phyloP scores from a whole-genome alignment of 2,888 invertebrate species.

The Petrophora chlorosata region DNA sequence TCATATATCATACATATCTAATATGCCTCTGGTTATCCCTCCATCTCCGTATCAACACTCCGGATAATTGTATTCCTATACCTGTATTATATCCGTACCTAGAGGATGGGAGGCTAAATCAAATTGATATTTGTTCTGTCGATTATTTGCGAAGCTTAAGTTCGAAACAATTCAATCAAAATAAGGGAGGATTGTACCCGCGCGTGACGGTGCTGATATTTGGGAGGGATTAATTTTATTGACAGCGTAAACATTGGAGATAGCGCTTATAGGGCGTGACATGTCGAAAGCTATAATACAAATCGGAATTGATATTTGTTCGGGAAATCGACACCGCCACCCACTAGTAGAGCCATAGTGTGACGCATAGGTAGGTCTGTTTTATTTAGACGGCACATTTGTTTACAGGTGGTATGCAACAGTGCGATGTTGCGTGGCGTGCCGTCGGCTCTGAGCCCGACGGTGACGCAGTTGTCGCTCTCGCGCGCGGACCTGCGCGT shows the following conservation, averaged over 20 bases:
- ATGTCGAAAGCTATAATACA: slow-evolving; percentile 48
- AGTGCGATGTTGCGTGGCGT: slow-evolving; percentile 92
- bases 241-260: slow-evolving; percentile 62
- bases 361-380: not conserved
- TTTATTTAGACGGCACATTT: slow-evolving; percentile 9
- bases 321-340: slow-evolving; percentile 37
- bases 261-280: slow-evolving; percentile 58
- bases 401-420: slow-evolving; percentile 92
- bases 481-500: slow-evolving; percentile 93
- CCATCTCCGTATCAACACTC: too few species aligned
- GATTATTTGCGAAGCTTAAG: slow-evolving; percentile 71
- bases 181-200: slow-evolving; percentile 57
- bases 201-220: slow-evolving; percentile 58
- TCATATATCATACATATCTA: too few species aligned
- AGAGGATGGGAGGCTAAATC: slow-evolving; percentile 44
- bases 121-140: slow-evolving; percentile 68
- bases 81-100: not conserved
- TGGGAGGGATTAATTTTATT: slow-evolving; percentile 73
- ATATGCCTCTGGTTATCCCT: too few species aligned
- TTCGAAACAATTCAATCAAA: slow-evolving; percentile 76
- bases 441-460: slow-evolving; percentile 89
- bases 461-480: slow-evolving; percentile 92
- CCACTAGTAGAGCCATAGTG: slow-evolving; percentile 12
- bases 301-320: slow-evolving; percentile 39
- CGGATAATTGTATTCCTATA: slow-evolving; percentile 14